These are phyloP conservation scores for Virgularia gustaviana DNA, from an alignment of 92 coral and sea anemone genomes.

Conservation along the genomic window DNA sequence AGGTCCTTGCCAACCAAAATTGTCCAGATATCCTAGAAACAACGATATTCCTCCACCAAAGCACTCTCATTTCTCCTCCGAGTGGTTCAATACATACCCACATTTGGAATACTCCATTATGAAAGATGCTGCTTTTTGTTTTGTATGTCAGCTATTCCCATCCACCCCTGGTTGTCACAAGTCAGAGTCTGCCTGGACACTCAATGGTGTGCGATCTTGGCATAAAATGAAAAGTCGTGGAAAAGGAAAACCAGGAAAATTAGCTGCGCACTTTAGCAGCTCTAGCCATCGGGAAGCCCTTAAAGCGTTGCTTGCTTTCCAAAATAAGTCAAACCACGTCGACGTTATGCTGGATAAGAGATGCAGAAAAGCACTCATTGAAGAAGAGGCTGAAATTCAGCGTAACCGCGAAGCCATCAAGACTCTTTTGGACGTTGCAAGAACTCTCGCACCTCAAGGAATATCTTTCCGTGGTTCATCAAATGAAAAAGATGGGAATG, in stretches of 20 bases:
- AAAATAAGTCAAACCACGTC: neutral
- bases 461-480: conserved; percentile 10
- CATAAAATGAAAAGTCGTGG: conserved; percentile 10
- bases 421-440: conserved; percentile 20
- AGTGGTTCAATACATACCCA: conserved; percentile 22
- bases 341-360: conserved; percentile 14
- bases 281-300: neutral
- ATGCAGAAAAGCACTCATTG: neutral
- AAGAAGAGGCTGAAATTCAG: conserved; percentile 5
- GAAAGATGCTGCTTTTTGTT: conserved; percentile 10
- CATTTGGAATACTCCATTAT: conserved; percentile 5
- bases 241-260: neutral
- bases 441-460: too few species aligned
- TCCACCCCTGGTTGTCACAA: neutral
- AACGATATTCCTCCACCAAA: conserved; percentile 3
- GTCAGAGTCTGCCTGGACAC: neutral
- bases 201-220: neutral
- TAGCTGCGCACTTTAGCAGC: neutral
- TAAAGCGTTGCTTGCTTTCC: neutral
- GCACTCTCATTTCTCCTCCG: conserved; percentile 10
- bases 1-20: conserved; percentile 19
- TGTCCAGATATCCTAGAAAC: conserved; percentile 6
- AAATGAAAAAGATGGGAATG: neutral
- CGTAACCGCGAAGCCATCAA: conserved; percentile 4
- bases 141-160: conserved; percentile 9